Evolutionary conservation across 2,888 invertebrate species (phyloP), one percentile per base, ranked within the genome.

Genomic region (Proisotoma minuta): DNA sequence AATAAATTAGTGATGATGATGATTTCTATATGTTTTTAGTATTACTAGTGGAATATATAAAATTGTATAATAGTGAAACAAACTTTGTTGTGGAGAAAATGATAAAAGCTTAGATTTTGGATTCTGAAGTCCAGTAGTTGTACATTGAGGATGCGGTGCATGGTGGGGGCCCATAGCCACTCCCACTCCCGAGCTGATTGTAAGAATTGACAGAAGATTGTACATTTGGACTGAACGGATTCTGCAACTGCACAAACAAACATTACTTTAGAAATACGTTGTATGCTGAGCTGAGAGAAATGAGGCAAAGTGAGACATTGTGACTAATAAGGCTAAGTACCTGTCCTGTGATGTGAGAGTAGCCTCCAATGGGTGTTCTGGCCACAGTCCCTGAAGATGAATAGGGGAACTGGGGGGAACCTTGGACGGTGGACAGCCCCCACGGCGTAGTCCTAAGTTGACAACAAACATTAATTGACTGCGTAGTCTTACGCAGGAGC

Each of bases 51-150:
- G n/a, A n/a, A n/a, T n/a, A n/a, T n/a, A n/a, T n/a, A n/a, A n/a
- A n/a, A n/a, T n/a, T n/a, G n/a, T n/a, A n/a, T n/a, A n/a, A n/a
- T n/a, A n/a, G n/a, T n/a, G n/a, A n/a, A n/a, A n/a, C n/a, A n/a
- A n/a, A n/a, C n/a, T n/a, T n/a, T n/a, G n/a, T n/a, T 43, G 8
- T 34, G 12, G 12, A 34, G 8, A 34, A 10, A 34, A 10, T 15
- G 48, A 26, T n/a, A 27, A 39, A 26, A 24, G 2, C 52, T 66
- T 62, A 73, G 47, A 71, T 49, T 60, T 73, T 73, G 10, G 66
- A 57, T 27, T 71, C 70, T 1, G 67, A 23, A n/a, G 60, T 15
- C 73, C 73, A 73, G 47, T 71, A 73, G 34, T 68, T 68, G 63
- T 73, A 71, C 26, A 56, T 56, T 15, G 56, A 56, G 23, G 56